Base-by-base conservation (phyloP, 1,140 invertebrate genomes). In the Sarcophaga bullata region DNA sequence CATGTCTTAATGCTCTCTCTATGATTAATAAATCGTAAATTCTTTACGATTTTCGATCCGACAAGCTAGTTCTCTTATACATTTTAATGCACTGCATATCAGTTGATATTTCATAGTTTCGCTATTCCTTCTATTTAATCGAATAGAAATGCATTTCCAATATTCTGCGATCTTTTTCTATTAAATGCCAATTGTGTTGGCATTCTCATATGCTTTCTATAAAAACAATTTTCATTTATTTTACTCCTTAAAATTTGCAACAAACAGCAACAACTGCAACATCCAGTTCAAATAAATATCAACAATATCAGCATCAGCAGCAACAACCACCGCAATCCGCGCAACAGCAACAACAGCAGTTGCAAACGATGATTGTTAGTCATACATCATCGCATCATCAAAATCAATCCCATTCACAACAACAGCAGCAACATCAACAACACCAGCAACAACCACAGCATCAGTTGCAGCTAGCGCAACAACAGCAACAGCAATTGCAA, bases 291-390 rank as follows among this genome's bases (percentile, higher is more conserved):
- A 37, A 37, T n/a, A 76, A 48, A 48, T 76, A 15, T 81, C 82
- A 84, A 9, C 83, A 83, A 11, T 84, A 84, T 15, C 85, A 83
- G 15, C 85, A 84, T 15, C 85, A 86, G 37, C 86, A 85, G 25
- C 84, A 84, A 68, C 87, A 88, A 83, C 84, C 86, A 85, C 81
- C 86, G 81, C 82, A 83, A 82, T 73, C 47, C 62, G 84, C 19
- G 47, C 82, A 82, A 9, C 85, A 84, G 47, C 84, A 84, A n/a
- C 84, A 78, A 37, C 25, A 37, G 15, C 82, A 83, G 25, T 78
- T 81, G 0, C 73, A 52, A 48, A 37, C 25, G 25, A 37, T 37
- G 25, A 37, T n/a, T 37, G 25, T 37, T 37, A 37, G 25, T 37
- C 25, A 37, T 37, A 37, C 25, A 37, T 37, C 25, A 37, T 37